Base-by-base conservation (phyloP, 2,888 invertebrate species). In the Tenthredo notha region DNA sequence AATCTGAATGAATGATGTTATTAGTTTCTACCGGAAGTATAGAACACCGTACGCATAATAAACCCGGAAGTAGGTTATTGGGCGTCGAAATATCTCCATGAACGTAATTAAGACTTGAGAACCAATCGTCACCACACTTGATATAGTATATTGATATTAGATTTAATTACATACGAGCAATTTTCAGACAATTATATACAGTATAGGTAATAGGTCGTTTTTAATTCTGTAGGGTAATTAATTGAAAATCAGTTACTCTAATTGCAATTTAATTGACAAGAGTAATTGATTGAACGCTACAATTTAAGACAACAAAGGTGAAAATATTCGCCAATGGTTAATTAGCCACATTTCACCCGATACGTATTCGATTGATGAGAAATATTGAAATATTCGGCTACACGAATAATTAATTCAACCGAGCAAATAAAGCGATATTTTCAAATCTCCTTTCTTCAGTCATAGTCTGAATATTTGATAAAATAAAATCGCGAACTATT, bases 11-110 rank as follows among this genome's bases (percentile, higher is more conserved):
- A 82, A 50, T 2, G 78, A 72, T 50, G 47, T 33, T 84, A 80
- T 84, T 47, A 85, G 65, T 91, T 90, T 91, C 90, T 67, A 88
- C 89, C 87, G 89, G 90, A 90, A 89, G 89, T 88, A 43, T 85
- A 78, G 74, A 75, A 87, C 86, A 88, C 84, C 29, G 25, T 40
- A 83, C 61, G 89, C 89, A 90, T 90, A 90, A 91, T 90, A 88
- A 90, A 87, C 70, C 78, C 85, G 86, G 86, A 90, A 90, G 87
- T 89, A 84, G 89, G 87, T 89, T 88, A 90, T 85, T 87, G 65
- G 87, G 83, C 43, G 61, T 61, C 61, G 61, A 80, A 80, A 83
- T 83, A 29, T 43, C 47, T 70, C 29, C 25, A n/a, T 47, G 67
- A 67, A 47, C 29, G 67, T 83, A 83, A 83, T 83, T 67, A 80